phyloP scores from a whole-genome alignment of 2,888 invertebrate species.

The Campaea margaritaria region DNA sequence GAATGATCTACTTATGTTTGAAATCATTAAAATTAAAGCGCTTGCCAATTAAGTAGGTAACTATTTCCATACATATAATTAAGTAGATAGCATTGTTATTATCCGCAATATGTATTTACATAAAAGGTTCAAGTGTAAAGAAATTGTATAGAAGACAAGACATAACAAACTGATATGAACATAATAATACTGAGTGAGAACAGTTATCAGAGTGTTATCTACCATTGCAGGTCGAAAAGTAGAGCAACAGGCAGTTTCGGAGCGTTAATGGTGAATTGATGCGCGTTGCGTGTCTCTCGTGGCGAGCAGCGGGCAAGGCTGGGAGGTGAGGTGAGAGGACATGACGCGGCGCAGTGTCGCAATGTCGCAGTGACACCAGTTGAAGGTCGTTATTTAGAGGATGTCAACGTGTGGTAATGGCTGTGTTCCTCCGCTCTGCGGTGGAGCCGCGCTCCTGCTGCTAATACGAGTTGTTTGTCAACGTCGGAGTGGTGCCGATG shows the following conservation, averaged over 20 bases:
- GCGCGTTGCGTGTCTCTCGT: slow-evolving; percentile 14
- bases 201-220: neutral
- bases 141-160: neutral
- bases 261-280: slow-evolving; percentile 16
- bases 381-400: slow-evolving; percentile 60
- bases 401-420: slow-evolving; percentile 58
- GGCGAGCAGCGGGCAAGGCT: slow-evolving; percentile 6
- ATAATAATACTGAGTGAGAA: neutral
- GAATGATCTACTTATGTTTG: too few species aligned
- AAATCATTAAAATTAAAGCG: too few species aligned
- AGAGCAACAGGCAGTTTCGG: slow-evolving; percentile 19
- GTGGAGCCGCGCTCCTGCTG: slow-evolving; percentile 41
- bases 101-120: too few species aligned
- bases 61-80: too few species aligned
- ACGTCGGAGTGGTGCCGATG: slow-evolving; percentile 66
- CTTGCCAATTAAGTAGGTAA: neutral
- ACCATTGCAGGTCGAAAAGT: slow-evolving; percentile 8
- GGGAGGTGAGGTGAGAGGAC: slow-evolving; percentile 23
- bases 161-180: slow-evolving; percentile 5
- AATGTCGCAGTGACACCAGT: slow-evolving; percentile 47
- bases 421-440: slow-evolving; percentile 59
- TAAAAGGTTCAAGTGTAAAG: neutral
- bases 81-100: too few species aligned
- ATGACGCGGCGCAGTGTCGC: slow-evolving; percentile 45
- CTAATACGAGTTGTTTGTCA: slow-evolving; percentile 76